phyloP scores from a whole-genome alignment of 2,113 vertebrate genomes.

The Anhinga rufa region DNA sequence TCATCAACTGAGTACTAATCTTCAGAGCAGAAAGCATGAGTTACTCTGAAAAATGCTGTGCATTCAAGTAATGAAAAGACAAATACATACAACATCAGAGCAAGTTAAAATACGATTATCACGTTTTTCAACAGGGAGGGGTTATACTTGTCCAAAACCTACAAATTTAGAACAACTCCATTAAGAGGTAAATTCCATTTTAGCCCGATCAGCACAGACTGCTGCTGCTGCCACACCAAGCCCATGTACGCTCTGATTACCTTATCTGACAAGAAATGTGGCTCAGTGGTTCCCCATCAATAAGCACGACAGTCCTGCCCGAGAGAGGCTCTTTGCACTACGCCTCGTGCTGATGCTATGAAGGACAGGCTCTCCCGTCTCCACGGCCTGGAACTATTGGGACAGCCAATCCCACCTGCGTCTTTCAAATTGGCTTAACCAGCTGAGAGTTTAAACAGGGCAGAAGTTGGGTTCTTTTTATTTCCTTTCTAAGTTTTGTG shows the following conservation, averaged over 20 bases:
- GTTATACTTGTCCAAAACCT: background rate
- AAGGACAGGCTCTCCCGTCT: background rate
- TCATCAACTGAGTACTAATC: background rate
- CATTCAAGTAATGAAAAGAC: background rate
- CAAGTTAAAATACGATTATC: background rate
- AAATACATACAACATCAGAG: background rate
- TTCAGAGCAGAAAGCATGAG: background rate
- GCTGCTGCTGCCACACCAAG: background rate
- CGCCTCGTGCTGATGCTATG: background rate
- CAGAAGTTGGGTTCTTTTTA: background rate
- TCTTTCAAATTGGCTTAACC: background rate
- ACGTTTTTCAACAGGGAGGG: background rate
- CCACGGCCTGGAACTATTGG: background rate
- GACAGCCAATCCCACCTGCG: background rate
- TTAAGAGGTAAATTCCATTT: background rate
- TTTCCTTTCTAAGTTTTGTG: background rate
- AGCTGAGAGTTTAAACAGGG: background rate
- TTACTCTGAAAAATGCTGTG: background rate
- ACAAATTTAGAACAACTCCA: background rate
- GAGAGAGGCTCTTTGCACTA: background rate
- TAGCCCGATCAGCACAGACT: background rate
- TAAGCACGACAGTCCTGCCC: background rate
- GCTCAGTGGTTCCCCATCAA: background rate
- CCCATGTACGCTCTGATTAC: background rate
- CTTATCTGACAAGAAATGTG: background rate